Percentiles rank a stretch among this genome's conserved stretches.
These are phyloP conservation scores for Caenorhabditis uteleia DNA, from an alignment of 2,888 invertebrate genomes.

Conservation along the genomic window DNA sequence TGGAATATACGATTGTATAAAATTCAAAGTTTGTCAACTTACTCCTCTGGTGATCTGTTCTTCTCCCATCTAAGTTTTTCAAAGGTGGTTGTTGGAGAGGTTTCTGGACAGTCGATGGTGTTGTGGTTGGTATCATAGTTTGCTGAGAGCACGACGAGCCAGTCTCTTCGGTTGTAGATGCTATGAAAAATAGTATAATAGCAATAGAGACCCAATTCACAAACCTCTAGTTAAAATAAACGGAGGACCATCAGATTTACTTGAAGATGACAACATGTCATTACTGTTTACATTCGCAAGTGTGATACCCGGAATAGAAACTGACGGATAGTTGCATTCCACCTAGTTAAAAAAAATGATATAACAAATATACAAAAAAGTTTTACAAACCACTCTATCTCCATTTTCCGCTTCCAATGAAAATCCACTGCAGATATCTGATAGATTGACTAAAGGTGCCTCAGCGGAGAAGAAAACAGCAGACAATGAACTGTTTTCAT, in stretches of 20 bases:
- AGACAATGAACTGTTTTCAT: conserved; percentile 57
- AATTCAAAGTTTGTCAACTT: background rate
- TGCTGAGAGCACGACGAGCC: conserved; percentile 61
- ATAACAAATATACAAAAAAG: no score
- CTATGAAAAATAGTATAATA: conserved; percentile 7
- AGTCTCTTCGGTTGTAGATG: conserved; percentile 51
- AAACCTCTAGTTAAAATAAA: conserved; percentile 41
- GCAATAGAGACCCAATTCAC: background rate
- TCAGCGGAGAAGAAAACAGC: conserved; percentile 45
- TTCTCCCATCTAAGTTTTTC: conserved; percentile 8
- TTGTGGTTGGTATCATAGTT: conserved; percentile 45
- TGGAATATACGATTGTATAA: no score
- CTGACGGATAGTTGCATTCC: no score
- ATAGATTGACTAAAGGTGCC: conserved; percentile 67
- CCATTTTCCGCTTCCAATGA: conserved; percentile 48
- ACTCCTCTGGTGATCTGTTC: conserved; percentile 24
- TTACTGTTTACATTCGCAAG: no score
- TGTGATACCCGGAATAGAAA: no score
- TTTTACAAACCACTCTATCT: background rate
- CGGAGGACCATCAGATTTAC: conserved; percentile 34
- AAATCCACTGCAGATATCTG: conserved; percentile 79
- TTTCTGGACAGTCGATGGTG: background rate
- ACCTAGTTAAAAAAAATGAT: no score
- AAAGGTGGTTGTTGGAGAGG: background rate
- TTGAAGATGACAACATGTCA: conserved; percentile 9